phyloP scores from a whole-genome alignment of 2,888 invertebrate species.

The Lycaena phlaeas region DNA sequence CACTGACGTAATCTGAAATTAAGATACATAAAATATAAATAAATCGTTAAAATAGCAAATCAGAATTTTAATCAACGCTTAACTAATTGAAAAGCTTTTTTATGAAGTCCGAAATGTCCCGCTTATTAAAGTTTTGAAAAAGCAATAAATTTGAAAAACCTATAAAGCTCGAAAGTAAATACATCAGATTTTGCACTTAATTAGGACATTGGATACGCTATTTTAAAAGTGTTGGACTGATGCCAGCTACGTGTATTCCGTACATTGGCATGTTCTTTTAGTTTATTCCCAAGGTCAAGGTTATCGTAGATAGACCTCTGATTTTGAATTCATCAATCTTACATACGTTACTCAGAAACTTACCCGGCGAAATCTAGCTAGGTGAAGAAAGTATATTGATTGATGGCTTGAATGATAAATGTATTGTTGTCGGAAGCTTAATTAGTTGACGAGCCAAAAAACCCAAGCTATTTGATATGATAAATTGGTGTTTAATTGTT shows the following conservation, averaged over 20 bases:
- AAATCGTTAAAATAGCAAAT: too few species aligned
- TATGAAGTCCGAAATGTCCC: too few species aligned
- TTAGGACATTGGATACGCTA: conserved; percentile 51
- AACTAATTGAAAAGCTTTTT: too few species aligned
- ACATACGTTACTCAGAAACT: not conserved
- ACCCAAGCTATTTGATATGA: not conserved
- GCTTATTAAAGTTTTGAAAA: too few species aligned
- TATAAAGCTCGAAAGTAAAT: too few species aligned
- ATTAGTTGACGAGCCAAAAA: conserved; percentile 1
- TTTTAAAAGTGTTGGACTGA: conserved; percentile 55
- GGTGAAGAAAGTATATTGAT: not conserved
- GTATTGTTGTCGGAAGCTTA: not conserved
- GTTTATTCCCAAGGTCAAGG: conserved; percentile 49
- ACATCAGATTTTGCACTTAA: too few species aligned
- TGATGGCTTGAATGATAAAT: conserved; percentile 5
- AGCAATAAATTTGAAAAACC: too few species aligned
- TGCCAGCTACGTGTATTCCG: conserved; percentile 48
- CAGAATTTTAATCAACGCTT: too few species aligned
- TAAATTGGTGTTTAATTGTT: not conserved
- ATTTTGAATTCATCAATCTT: not conserved
- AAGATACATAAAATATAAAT: too few species aligned
- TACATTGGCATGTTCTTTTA: conserved; percentile 42
- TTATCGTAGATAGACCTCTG: conserved; percentile 22
- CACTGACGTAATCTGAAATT: too few species aligned
- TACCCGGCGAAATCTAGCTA: conserved; percentile 3